These are phyloP conservation scores for Loripinus fragilis DNA, from an alignment of 2,888 invertebrate genomes.

Conservation along the genomic window DNA sequence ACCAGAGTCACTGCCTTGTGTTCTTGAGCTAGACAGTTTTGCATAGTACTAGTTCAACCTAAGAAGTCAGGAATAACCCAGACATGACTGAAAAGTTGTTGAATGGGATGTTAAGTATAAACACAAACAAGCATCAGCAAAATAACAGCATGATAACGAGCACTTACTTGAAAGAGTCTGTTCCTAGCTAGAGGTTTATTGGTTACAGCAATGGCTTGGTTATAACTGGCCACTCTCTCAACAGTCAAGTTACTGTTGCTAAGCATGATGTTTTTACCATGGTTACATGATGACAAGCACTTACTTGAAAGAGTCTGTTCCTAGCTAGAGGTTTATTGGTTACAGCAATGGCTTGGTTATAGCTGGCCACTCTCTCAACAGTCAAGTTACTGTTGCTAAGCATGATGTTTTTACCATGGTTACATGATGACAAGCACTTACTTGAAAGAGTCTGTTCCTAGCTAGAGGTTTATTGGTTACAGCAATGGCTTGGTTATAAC, in stretches of 20 bases:
- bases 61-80: no score
- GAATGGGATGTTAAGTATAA: no score
- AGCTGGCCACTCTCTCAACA: conserved; percentile 91
- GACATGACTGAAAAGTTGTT: no score
- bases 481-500: conserved; percentile 93
- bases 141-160: no score
- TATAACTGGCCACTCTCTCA: conserved; percentile 91
- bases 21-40: no score
- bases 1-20: no score
- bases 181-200: conserved; percentile 87
- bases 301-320: conserved; percentile 89
- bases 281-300: no score
- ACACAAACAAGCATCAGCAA: no score
- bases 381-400: conserved; percentile 86
- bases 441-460: no score
- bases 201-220: conserved; percentile 91
- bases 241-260: conserved; percentile 88
- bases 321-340: conserved; percentile 87
- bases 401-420: conserved; percentile 93
- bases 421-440: no score
- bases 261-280: conserved; percentile 91
- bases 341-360: conserved; percentile 92
- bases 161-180: conserved; percentile 88
- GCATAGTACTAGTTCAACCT: no score
- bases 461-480: conserved; percentile 87